Base-by-base conservation (phyloP, 2,113 vertebrate genomes). In the Ophiodon elongatus region DNA sequence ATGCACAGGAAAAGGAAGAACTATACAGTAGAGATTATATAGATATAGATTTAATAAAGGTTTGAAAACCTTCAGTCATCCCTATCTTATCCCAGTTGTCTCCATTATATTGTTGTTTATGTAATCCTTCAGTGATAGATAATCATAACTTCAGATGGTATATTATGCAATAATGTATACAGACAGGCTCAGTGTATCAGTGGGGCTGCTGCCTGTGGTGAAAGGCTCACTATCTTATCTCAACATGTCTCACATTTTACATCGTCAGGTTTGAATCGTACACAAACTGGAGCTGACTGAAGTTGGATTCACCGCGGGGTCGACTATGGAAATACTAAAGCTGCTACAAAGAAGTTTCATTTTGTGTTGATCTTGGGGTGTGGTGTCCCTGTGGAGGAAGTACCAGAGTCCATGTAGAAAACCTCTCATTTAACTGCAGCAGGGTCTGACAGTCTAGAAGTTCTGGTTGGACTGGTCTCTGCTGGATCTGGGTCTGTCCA, bases 21-120 rank as follows among this genome's bases (percentile, higher is more conserved):
- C 43, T 60, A 52, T 59, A 33, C 73, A 81, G 67, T 6, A 67
- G 68, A 81, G 67, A 84, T 66, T 80, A 57, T 63, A 52, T 8
- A 57, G 78, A 84, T 71, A 27, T 10, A 81, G 37, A 50, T 86
- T 85, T 85, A 92, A 91, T 91, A 79, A 84, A 90, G 85, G 69
- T 39, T 23, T 47, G 56, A 73, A 73, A 80, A 56, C 29, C 35
- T 64, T 64, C 11, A 41, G 1, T 43, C 57, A 56, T 63, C 50
- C 19, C 41, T 47, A 0, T 59, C 25, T 37, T 2, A 25, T 78
- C 79, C 85, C 79, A 50, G 73, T 3, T 64, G 82, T 72, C 37
- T 76, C 35, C 7, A 15, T 83, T 43, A 84, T 82, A 82, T 85
- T 90, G 60, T 66, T 85, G 80, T 82, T 87, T 87, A 65, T 78